Evolutionary conservation across 2,888 invertebrate species (phyloP).

Genomic region (Drosophila nr. perissopoda): DNA sequence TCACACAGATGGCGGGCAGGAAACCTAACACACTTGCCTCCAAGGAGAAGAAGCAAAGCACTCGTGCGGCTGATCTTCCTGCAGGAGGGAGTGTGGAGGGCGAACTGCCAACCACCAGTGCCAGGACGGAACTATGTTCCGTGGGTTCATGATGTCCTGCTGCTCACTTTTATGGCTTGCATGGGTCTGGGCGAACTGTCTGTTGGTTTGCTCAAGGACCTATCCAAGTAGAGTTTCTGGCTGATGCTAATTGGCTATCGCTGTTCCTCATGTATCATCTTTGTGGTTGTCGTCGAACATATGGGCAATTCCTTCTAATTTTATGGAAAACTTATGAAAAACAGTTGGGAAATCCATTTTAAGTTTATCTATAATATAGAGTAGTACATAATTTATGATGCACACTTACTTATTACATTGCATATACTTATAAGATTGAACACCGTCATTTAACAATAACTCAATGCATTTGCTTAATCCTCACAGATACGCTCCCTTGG

Average conservation of each 20-base stretch:
- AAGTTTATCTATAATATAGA: background rate
- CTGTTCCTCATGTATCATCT: conserved; percentile 72
- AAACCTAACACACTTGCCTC: too few species aligned
- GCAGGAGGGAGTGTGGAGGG: too few species aligned
- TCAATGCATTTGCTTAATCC: conserved; percentile 10
- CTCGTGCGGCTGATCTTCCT: too few species aligned
- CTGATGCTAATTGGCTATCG: conserved; percentile 70
- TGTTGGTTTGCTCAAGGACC: conserved; percentile 67
- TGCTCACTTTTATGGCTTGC: conserved; percentile 69
- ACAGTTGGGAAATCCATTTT: background rate
- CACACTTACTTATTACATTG: background rate
- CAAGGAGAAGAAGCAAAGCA: too few species aligned
- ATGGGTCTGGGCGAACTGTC: conserved; percentile 69
- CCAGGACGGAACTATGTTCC: too few species aligned
- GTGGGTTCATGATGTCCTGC: conserved; percentile 31
- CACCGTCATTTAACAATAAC: background rate
- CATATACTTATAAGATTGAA: background rate
- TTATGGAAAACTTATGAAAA: background rate
- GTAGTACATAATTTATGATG: background rate
- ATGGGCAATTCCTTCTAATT: background rate
- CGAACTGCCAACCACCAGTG: too few species aligned
- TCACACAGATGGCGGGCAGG: too few species aligned
- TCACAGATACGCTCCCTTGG: conserved; percentile 78
- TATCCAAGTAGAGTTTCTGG: conserved; percentile 54
- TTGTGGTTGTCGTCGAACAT: conserved; percentile 75